Conservation (phyloP, 2,888 invertebrate species). For the Beris chalybata region DNA sequence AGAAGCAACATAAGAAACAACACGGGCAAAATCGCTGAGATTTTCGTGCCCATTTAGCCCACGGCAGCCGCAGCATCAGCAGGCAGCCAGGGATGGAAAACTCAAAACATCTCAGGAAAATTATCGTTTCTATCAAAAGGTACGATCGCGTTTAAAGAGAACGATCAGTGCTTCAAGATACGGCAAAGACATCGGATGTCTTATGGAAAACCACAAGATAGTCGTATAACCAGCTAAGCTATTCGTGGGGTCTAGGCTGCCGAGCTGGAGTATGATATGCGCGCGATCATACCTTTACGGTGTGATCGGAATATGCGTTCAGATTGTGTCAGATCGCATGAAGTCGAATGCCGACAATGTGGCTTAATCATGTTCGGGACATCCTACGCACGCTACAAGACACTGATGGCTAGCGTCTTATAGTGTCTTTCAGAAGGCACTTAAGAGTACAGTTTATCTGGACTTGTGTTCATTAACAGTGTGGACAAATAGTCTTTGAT, state of each 20-base stretch:
- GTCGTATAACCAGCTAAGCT: background rate
- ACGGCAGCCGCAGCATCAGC: too few species aligned
- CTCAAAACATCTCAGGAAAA: too few species aligned
- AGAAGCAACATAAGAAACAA: too few species aligned
- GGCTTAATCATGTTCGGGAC: slow-evolving; percentile 14
- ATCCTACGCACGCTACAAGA: slow-evolving; percentile 14
- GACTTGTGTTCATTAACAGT: too few species aligned
- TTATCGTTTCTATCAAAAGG: too few species aligned
- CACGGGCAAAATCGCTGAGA: too few species aligned
- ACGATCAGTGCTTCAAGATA: background rate
- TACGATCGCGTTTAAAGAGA: too few species aligned
- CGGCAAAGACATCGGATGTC: background rate
- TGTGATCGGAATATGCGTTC: background rate
- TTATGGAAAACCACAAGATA: background rate
- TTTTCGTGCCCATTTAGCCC: too few species aligned
- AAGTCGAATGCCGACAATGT: slow-evolving; percentile 11
- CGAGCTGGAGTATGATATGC: background rate
- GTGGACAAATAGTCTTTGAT: too few species aligned
- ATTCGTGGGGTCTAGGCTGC: background rate
- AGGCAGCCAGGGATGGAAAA: too few species aligned
- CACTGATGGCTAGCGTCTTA: background rate
- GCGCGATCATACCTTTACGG: slow-evolving; percentile 10
- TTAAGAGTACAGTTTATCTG: too few species aligned
- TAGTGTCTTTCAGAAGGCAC: too few species aligned
- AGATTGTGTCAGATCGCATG: slow-evolving; percentile 11